phyloP scores from a whole-genome alignment of 2,888 invertebrate species.

The Stegana nigrithorax region DNA sequence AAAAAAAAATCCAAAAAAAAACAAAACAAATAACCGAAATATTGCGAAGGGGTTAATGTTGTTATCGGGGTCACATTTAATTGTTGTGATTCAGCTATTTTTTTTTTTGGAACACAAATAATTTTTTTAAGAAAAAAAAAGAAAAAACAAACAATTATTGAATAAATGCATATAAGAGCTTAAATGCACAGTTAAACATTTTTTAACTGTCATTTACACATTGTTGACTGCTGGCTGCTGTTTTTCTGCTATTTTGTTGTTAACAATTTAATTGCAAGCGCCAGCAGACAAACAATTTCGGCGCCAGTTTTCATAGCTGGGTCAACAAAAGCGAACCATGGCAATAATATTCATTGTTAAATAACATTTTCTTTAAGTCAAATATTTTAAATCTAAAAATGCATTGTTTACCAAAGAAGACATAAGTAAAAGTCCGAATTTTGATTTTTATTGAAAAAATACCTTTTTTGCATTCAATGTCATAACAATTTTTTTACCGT shows the following conservation, averaged over 20 bases:
- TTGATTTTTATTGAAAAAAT: too few species aligned
- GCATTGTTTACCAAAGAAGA: too few species aligned
- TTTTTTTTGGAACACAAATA: constrained; percentile 12
- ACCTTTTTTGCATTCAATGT: too few species aligned
- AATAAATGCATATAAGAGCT: not conserved
- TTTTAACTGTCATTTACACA: not conserved
- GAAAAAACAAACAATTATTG: not conserved
- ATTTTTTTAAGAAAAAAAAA: not conserved
- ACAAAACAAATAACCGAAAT: not conserved
- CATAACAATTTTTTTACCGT: too few species aligned
- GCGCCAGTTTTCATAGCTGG: constrained; percentile 29
- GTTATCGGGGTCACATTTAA: constrained; percentile 48
- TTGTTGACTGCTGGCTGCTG: not conserved
- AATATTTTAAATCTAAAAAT: too few species aligned
- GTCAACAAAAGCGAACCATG: constrained; percentile 21
- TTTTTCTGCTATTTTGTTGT: not conserved
- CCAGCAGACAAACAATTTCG: not conserved
- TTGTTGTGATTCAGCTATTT: constrained; percentile 65
- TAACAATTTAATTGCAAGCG: too few species aligned
- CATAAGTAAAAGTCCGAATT: too few species aligned
- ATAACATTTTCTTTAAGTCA: too few species aligned
- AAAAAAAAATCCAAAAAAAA: not conserved
- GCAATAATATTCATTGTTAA: constrained; percentile 6
- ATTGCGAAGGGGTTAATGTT: constrained; percentile 43
- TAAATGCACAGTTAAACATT: too few species aligned